These are phyloP conservation scores for Herpetotheres cachinnans DNA, from an alignment of 2,113 vertebrate species.

Conservation along the genomic window DNA sequence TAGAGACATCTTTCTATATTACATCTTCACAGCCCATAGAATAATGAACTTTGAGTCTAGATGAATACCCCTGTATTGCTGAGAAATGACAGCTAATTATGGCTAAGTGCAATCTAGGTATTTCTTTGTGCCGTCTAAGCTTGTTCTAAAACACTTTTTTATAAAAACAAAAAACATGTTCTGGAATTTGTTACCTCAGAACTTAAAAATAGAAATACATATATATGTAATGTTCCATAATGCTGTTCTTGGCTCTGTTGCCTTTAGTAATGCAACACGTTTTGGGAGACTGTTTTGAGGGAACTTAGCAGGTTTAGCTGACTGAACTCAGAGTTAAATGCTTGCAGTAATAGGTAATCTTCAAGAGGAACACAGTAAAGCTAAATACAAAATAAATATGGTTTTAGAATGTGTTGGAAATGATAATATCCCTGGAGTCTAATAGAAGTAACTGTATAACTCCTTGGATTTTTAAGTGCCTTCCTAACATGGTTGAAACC, in stretches of 20 bases:
- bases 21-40: neutral
- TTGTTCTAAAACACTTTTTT: neutral
- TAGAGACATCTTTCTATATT: neutral
- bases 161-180: neutral
- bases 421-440: neutral
- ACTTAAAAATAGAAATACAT: neutral
- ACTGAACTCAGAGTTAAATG: neutral
- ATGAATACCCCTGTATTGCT: neutral
- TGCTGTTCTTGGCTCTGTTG: neutral
- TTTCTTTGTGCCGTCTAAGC: neutral
- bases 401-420: neutral
- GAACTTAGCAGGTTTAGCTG: neutral
- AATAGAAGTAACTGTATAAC: neutral
- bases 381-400: neutral
- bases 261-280: neutral
- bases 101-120: neutral
- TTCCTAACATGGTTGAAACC: fast-evolving
- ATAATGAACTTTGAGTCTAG: neutral
- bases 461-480: neutral
- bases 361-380: neutral
- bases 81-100: neutral
- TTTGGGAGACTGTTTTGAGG: neutral
- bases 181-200: neutral
- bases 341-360: neutral
- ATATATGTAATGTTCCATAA: neutral